Evolutionary conservation across 2,888 invertebrate genomes (phyloP), one percentile per base, ranked within the genome.

Genomic region (Nemoura dubitans): DNA sequence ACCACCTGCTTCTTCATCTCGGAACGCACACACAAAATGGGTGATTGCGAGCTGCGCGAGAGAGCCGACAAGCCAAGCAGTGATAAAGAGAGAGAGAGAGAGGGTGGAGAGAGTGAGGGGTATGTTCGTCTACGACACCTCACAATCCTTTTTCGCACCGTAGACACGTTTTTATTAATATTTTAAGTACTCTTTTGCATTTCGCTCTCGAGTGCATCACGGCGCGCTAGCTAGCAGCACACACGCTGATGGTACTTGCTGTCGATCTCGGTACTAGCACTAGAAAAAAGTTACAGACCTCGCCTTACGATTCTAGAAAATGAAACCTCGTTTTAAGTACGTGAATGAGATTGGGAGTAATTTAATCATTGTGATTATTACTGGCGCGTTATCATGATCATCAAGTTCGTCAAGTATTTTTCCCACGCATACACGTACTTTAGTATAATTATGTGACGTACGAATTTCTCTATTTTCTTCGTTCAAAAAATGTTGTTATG

Each of bases 71-170:
- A 36, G 36, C 36, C 5, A 36, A 10, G 36, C 36, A 59, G 59
- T n/a, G n/a, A n/a, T n/a, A n/a, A n/a, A 10, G 14, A 3, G 59
- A 59, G 16, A 21, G 59, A 16, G 16, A 21, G 59, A 21, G 59
- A 7, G 59, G 36, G 36, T 36, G 14, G 59, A 59, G 59, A 36
- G 36, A 36, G 59, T 7, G 59, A 21, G 59, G 59, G 59, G 59
- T 14, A 10, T 21, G 59, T 59, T 36, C 59, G 59, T 21, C 59
- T 59, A 21, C 59, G 59, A 59, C 59, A 59, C 59, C 59, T 59
- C 59, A 59, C 59, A 59, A 59, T 59, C 59, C 59, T 59, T 59
- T 59, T 59, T 59, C 59, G 59, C 59, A 59, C 59, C 59, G 59
- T 59, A 10, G 59, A 59, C 59, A 59, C 59, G 59, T 59, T 59